A percentile compares a stretch with the other conserved stretches of the same genome.
Evolutionary conservation across 2,797 vertebrate species (phyloP).

Genomic region (Gephyroberyx darwinii): DNA sequence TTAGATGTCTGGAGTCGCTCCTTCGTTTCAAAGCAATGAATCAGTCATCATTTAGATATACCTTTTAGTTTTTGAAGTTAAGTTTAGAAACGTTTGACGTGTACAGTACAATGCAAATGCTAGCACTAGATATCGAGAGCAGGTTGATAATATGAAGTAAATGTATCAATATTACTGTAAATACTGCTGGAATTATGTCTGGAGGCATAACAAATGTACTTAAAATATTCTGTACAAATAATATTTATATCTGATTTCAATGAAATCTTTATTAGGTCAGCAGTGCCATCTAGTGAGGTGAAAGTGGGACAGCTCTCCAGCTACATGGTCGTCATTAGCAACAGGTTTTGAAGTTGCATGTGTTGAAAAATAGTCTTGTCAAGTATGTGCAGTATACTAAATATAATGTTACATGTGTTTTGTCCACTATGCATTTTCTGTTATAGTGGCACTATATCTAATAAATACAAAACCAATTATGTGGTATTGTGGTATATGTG

Average conservation of each 20-base stretch:
- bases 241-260: conserved; percentile 4
- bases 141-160: too few relatives aligned
- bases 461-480: conserved; percentile 23
- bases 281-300: conserved; percentile 37
- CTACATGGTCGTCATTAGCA: too few relatives aligned
- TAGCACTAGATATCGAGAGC: too few relatives aligned
- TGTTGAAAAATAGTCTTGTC: neutral
- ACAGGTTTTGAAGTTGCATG: too few relatives aligned
- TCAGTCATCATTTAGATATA: conserved; percentile 31
- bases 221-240: neutral
- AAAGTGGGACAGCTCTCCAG: neutral
- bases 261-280: conserved; percentile 42
- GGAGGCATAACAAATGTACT: too few relatives aligned
- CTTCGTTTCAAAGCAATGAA: conserved; percentile 82
- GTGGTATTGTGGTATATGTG: too few relatives aligned
- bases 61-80: neutral
- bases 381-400: neutral
- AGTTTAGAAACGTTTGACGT: neutral
- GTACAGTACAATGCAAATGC: too few relatives aligned
- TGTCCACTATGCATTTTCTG: neutral
- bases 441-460: neutral
- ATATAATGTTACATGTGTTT: too few relatives aligned
- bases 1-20: conserved; percentile 88
- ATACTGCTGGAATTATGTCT: too few relatives aligned
- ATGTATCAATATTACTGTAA: too few relatives aligned